Evolutionary conservation across 2,113 vertebrate species (phyloP), one percentile per base, ranked within the genome.

Genomic region (Pavo muticus): DNA sequence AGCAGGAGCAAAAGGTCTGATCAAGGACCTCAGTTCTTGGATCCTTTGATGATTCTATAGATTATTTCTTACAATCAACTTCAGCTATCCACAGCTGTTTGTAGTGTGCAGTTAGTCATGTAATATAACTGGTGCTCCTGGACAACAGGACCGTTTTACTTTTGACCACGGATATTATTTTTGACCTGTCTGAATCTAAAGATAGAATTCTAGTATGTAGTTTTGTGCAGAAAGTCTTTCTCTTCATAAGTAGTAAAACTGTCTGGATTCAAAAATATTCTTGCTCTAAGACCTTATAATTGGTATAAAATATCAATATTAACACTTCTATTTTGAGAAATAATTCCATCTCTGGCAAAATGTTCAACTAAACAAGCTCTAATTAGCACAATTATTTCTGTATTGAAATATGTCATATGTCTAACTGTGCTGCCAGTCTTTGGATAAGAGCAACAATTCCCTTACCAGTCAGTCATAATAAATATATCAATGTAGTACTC

Each of bases 331-430:
- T 23, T 83, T 65, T 57, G 19, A 63, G 93, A 87, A 81, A 63
- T 56, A 60, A 83, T 68, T 83, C 13, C n/a, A 91, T 83, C 78
- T 78, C 42, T 78, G 67, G 56, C 7, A 77, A 86, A 78, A 81
- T 65, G 70, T 30, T 45, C 77, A 61, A 85, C 3, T 57, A 84
- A 56, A 86, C 18, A 77, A 91, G 24, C 8, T 86, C 61, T 69
- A 82, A 88, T 90, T 92, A 83, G 30, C 47, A 65, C 61, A 95
- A 63, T 92, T 95, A 88, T 44, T 92, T 91, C 69, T 45, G 37
- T 72, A 68, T 50, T 74, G 69, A 86, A 92, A 54, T 54, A 54
- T 54, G 84, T 88, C 21, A 39, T 64, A 72, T 10, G 17, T 78
- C 57, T 78, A 79, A 92, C 75, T 88, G 86, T 86, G 52, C 61